Base-by-base conservation (phyloP, 1,140 invertebrate species). In the Tetramorium parvispinum region DNA sequence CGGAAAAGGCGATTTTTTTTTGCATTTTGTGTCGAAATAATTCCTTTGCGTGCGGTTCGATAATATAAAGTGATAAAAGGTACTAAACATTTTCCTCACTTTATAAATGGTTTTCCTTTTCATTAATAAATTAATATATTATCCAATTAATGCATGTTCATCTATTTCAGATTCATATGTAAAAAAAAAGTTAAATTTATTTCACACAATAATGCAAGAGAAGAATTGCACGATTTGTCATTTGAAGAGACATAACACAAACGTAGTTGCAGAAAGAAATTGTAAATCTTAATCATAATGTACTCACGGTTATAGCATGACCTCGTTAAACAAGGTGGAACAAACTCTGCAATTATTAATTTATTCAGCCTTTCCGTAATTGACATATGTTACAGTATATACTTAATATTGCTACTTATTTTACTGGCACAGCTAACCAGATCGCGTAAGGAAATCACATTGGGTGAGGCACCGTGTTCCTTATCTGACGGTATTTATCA, bases 381-480 rank as follows among this genome's bases (percentile, higher is more conserved):
- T 70, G 46, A 81, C 49, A 55, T 66, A 81, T 13, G 37, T 70
- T 68, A 81, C 63, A 81, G 51, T 81, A 11, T 70, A 71, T 3
- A 73, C 4, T 46, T 32, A 83, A 7, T 73, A 24, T 49, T 49
- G 32, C 49, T 79, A 68, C 8, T 79, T 79, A 49, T 49, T 59
- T 83, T 75, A 83, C 13, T 32, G 24, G 46, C 43, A 57, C 24
- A 57, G 59, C 51, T 70, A 51, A 82, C 10, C 37, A 43, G 3
- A 82, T 1, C 24, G 37, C 37, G 32, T 2, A 27, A 11, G 61
- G n/a, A 51, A 76, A 75, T 91, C 49, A 94, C 85, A 93, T 89
- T 8, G 93, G 93, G 40, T 86, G 87, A 51, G 88, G 90, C 43
- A 57, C 82, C 8, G 81, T 57, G 57, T 83, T 87, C 55, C 71